A percentile compares a stretch with the other conserved stretches of the same genome.
Conservation (phyloP, 2,113 vertebrate genomes). For the Phalacrocorax brasilianus region DNA sequence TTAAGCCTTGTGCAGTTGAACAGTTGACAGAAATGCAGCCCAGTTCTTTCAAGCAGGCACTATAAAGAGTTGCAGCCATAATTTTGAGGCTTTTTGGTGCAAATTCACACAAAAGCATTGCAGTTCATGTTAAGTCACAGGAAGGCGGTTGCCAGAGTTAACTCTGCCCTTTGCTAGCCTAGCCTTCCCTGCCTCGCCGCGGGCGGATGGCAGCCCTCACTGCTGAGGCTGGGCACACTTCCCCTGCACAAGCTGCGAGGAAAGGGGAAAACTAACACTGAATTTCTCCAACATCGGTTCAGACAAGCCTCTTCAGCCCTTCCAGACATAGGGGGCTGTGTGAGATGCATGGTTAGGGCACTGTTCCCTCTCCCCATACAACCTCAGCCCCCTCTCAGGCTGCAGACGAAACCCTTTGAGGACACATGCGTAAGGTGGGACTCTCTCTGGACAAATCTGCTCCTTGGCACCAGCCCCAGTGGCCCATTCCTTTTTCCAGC, state of each 20-base stretch:
- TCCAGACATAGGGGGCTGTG: background rate
- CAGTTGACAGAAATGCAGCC: background rate
- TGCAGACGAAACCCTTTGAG: background rate
- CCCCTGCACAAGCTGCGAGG: background rate
- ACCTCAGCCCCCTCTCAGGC: background rate
- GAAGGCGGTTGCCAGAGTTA: background rate
- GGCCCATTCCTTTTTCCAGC: background rate
- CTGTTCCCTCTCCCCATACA: background rate
- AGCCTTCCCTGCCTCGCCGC: background rate
- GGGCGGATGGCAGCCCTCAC: background rate
- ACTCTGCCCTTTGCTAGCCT: background rate
- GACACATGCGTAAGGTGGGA: background rate
- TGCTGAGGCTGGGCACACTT: background rate
- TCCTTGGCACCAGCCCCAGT: background rate
- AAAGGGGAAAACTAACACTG: background rate
- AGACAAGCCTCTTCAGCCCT: background rate
- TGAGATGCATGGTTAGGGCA: background rate
- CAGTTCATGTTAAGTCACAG: background rate
- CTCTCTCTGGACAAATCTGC: background rate
- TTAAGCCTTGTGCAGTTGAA: background rate
- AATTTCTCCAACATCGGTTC: background rate
- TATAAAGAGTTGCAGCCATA: background rate
- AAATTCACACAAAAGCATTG: background rate
- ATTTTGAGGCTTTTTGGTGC: background rate
- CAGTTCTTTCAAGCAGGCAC: background rate